A percentile compares a stretch with the other conserved stretches of the same genome.
Evolutionary conservation across 2,888 invertebrate species (phyloP).

Genomic region (Tortricodes alternella): DNA sequence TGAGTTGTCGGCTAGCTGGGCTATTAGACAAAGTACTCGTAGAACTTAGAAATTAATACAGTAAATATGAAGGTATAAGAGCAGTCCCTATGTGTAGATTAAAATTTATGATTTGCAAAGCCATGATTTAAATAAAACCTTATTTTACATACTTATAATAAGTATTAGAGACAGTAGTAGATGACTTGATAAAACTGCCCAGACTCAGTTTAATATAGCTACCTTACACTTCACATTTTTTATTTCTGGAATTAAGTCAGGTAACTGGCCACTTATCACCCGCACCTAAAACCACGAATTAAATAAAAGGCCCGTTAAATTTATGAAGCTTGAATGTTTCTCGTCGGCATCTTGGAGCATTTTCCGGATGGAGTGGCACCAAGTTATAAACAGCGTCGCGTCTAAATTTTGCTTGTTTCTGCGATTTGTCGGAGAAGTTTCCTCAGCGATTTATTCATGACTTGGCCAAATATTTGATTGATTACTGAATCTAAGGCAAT

Average conservation of each 20-base stretch:
- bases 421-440: slow-evolving; percentile 45
- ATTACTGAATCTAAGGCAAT: slow-evolving; percentile 72
- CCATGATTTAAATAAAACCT: too few relatives aligned
- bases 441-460: slow-evolving; percentile 37
- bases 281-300: background rate
- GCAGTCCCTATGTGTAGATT: too few relatives aligned
- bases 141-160: too few relatives aligned
- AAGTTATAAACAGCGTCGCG: slow-evolving; percentile 14
- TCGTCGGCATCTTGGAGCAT: slow-evolving; percentile 11
- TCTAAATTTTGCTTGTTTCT: slow-evolving; percentile 31
- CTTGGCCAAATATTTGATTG: slow-evolving; percentile 69
- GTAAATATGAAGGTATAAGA: too few relatives aligned
- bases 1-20: background rate
- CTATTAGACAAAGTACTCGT: background rate
- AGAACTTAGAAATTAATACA: too few relatives aligned
- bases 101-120: too few relatives aligned
- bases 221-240: too few relatives aligned
- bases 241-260: too few relatives aligned
- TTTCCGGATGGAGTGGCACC: background rate
- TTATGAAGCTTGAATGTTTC: slow-evolving; percentile 22
- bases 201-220: too few relatives aligned
- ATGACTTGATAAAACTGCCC: too few relatives aligned
- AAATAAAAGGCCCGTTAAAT: slow-evolving; percentile 6
- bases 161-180: too few relatives aligned
- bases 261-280: too few relatives aligned